phyloP scores from a whole-genome alignment of 2,113 vertebrate genomes.

The Zootoca vivipara region DNA sequence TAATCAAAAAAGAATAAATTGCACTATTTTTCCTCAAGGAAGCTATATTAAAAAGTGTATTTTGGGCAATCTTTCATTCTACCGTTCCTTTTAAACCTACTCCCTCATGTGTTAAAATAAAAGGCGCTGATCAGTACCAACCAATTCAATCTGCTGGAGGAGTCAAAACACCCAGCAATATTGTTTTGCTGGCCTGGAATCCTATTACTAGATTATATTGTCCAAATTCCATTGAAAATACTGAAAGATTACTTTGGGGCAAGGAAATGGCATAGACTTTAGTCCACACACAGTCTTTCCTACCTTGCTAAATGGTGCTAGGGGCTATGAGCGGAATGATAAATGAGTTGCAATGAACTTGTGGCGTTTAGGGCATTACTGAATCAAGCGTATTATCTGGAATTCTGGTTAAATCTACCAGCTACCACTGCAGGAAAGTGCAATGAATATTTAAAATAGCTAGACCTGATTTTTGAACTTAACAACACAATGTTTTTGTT shows the following conservation, averaged over 20 bases:
- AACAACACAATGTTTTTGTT: neutral
- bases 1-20: slow-evolving; percentile 60
- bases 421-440: neutral
- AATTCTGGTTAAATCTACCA: slow-evolving; percentile 21
- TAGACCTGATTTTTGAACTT: neutral
- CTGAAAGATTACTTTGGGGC: slow-evolving; percentile 4
- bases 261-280: neutral
- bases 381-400: slow-evolving; percentile 8
- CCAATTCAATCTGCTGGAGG: slow-evolving; percentile 16
- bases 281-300: neutral
- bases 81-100: slow-evolving; percentile 30
- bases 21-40: slow-evolving; percentile 56
- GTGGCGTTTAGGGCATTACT: slow-evolving; percentile 17
- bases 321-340: slow-evolving; percentile 11
- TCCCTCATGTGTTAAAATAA: neutral
- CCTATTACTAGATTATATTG: slow-evolving; percentile 4
- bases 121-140: slow-evolving; percentile 8
- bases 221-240: slow-evolving; percentile 12
- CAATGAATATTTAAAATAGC: slow-evolving; percentile 10
- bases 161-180: slow-evolving; percentile 4
- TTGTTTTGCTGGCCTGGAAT: neutral
- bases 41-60: slow-evolving; percentile 45
- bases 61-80: slow-evolving; percentile 46
- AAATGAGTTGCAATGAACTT: slow-evolving; percentile 20
- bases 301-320: slow-evolving; percentile 18